phyloP scores from a whole-genome alignment of 2,113 vertebrate species.

The Arizona elegans region DNA sequence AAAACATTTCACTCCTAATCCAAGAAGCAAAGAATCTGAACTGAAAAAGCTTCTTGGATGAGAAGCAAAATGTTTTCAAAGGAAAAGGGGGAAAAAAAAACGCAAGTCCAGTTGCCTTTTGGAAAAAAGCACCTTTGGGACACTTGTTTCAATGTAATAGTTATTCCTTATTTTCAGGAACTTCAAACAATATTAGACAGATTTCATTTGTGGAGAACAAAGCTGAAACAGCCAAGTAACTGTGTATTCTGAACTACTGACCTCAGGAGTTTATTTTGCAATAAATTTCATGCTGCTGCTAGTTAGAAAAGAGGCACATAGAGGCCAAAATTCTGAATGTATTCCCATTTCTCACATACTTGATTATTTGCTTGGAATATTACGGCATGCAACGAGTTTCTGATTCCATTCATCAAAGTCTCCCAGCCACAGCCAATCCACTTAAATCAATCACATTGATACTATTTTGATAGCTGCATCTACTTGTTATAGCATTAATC shows the following conservation, averaged over 20 bases:
- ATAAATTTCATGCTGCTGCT: background rate
- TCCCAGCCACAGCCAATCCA: background rate
- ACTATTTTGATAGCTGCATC: background rate
- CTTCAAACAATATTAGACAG: background rate
- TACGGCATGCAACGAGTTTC: background rate
- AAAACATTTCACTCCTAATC: no score
- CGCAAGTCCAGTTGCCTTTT: background rate
- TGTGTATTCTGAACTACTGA: background rate
- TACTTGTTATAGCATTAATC: background rate
- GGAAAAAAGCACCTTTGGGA: background rate
- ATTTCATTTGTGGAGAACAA: background rate
- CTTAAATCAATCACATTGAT: background rate
- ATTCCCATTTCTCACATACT: background rate
- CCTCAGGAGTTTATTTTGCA: background rate
- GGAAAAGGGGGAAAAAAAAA: background rate
- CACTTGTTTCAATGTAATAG: background rate
- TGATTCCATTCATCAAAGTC: background rate
- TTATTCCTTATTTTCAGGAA: background rate
- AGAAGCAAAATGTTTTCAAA: background rate
- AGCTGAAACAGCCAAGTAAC: background rate
- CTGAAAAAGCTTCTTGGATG: background rate
- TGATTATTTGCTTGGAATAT: background rate
- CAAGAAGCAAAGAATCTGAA: no score
- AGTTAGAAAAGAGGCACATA: background rate
- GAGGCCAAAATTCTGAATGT: background rate